Percentiles rank a stretch among this genome's conserved stretches.
Conservation (phyloP, 2,888 invertebrate genomes). For the Globia sparganii region DNA sequence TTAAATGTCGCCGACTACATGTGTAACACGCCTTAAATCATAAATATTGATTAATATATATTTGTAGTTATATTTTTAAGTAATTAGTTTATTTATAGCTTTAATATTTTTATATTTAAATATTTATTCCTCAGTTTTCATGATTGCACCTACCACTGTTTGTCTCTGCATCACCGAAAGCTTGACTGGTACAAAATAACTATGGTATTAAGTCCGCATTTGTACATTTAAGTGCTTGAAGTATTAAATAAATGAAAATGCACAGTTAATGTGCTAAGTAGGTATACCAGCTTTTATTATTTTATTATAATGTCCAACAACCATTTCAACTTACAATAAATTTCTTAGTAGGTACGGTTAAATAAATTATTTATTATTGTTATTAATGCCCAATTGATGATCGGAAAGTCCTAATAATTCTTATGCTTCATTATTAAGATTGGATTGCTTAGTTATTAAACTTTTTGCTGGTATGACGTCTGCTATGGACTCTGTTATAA, state of each 20-base stretch:
- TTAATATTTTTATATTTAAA: too few relatives aligned
- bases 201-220: too few relatives aligned
- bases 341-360: neutral
- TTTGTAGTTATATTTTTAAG: too few relatives aligned
- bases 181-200: too few relatives aligned
- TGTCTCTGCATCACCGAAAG: too few relatives aligned
- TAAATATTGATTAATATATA: too few relatives aligned
- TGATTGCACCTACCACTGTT: too few relatives aligned
- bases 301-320: constrained; percentile 3
- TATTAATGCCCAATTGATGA: constrained; percentile 24
- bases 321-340: neutral
- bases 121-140: too few relatives aligned
- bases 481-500: neutral
- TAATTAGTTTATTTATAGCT: too few relatives aligned
- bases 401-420: constrained; percentile 27
- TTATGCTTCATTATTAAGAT: constrained; percentile 2
- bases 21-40: neutral
- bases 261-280: neutral
- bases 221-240: too few relatives aligned
- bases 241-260: constrained; percentile 5
- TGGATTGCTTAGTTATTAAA: constrained; percentile 12
- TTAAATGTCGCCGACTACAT: neutral
- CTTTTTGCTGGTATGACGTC: constrained; percentile 38
- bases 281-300: neutral
- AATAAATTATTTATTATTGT: constrained; percentile 18